Evolutionary conservation across 2,888 invertebrate species (phyloP), one percentile per base, ranked within the genome.

Genomic region (Bellardia bayeri): DNA sequence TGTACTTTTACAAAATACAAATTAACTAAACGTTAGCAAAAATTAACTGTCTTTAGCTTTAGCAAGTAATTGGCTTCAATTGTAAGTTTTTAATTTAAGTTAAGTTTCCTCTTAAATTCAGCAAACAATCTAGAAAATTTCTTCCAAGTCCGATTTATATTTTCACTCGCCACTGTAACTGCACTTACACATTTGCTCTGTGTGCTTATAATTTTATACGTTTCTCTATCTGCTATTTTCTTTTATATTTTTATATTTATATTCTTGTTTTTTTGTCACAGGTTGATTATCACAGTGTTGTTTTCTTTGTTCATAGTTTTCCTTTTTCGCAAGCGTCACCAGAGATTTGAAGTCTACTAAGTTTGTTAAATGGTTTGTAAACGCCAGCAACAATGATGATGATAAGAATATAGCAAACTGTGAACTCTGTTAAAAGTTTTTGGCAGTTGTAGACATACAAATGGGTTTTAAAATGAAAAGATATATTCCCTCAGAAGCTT

Each of bases 281-380:
- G 63, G 33, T 56, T 71, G 69, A 58, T 33, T 54, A 63, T 16
- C 16, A 63, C 45, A 45, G 23, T 68, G 45, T 51, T 42, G 42
- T 49, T 74, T 82, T 33, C 42, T 33, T 49, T 68, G 30, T 61
- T 66, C n/a, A 8, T 37, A 30, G 9, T 40, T 84, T 45, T 64
- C 7, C 11, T 56, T 40, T 56, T 66, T 40, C 45, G 14, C 6
- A 23, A 58, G 6, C 14, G 63, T 14, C 82, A 63, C 76, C 42
- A 63, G 76, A 63, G 82, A 76, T 37, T 76, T 74, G 11, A 33
- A 63, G 69, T 69, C 76, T 82, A 63, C 61, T 68, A 33, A 76
- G 69, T 82, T 82, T 69, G 76, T 66, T 69, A 76, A 82, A 82
- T 63, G 82, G 69, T 69, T 82, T 76, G 69, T 69, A 76, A 82